Conservation (phyloP, 2,888 invertebrate species). For the Sphaerophoria taeniata region DNA sequence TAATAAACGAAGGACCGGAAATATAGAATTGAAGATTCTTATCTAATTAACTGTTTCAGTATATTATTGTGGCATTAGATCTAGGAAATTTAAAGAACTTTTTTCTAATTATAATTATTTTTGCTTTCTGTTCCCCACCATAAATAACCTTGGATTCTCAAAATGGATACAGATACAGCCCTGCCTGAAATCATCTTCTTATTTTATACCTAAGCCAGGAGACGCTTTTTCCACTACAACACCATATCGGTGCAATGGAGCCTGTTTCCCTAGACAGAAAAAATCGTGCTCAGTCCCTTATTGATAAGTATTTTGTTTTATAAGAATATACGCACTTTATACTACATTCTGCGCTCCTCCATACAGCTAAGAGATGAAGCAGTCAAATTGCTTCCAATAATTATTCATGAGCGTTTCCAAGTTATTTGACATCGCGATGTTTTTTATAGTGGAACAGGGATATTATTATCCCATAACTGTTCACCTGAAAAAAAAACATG, state of each 20-base stretch:
- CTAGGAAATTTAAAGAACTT: too few species aligned
- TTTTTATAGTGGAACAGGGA: constrained; percentile 22
- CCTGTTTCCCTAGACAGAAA: neutral
- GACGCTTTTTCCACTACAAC: too few species aligned
- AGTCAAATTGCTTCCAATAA: constrained; percentile 40
- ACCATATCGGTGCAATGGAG: too few species aligned
- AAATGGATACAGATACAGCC: neutral
- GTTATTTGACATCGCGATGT: constrained; percentile 60
- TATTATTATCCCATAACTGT: constrained; percentile 53
- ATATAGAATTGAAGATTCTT: too few species aligned
- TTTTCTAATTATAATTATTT: too few species aligned
- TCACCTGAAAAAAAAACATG: constrained; percentile 43
- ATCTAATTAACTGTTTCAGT: too few species aligned
- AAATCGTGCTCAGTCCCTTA: constrained; percentile 18
- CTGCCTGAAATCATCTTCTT: neutral
- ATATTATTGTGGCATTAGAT: too few species aligned
- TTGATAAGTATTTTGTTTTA: constrained; percentile 21
- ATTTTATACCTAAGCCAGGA: too few species aligned
- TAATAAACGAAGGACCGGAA: too few species aligned
- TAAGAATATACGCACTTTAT: constrained; percentile 22
- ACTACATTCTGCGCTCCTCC: neutral
- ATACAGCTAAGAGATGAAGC: neutral
- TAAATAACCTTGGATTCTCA: too few species aligned
- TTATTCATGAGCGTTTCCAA: constrained; percentile 65
- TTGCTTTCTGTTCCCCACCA: too few species aligned